Conservation (phyloP, 2,888 invertebrate species). For the Pristionchus mayeri region DNA sequence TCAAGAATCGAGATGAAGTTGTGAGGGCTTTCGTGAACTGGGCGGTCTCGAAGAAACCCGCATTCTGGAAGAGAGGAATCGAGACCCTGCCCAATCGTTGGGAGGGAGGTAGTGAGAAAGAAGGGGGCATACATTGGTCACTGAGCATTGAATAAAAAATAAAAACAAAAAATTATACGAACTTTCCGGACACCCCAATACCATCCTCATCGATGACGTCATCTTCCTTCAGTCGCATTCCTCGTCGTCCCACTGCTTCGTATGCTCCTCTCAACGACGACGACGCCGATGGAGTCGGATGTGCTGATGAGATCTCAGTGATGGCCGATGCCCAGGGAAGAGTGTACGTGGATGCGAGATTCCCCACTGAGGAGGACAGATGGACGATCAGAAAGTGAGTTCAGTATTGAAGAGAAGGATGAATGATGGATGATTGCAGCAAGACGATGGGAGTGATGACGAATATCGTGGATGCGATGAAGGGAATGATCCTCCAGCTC, state of each 20-base stretch:
- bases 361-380: constrained; percentile 57
- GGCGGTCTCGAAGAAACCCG: too few species aligned
- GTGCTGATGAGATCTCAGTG: constrained; percentile 28
- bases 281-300: constrained; percentile 12
- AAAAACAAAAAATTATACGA: not conserved
- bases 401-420: not conserved
- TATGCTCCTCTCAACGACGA: not conserved
- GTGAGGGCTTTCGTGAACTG: too few species aligned
- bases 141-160: not conserved
- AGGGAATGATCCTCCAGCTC: constrained; percentile 68
- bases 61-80: not conserved
- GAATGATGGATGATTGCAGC: constrained; percentile 32
- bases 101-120: too few species aligned
- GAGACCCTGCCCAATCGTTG: not conserved
- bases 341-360: constrained; percentile 69
- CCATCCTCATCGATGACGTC: not conserved
- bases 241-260: constrained; percentile 18
- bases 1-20: too few species aligned
- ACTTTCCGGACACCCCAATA: not conserved
- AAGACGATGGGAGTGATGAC: constrained; percentile 59
- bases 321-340: constrained; percentile 69
- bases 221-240: not conserved
- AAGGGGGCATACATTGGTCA: not conserved
- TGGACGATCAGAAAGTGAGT: constrained; percentile 53
- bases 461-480: constrained; percentile 65